Base-by-base conservation (phyloP, 2,888 invertebrate species). In the Cantharis rustica region DNA sequence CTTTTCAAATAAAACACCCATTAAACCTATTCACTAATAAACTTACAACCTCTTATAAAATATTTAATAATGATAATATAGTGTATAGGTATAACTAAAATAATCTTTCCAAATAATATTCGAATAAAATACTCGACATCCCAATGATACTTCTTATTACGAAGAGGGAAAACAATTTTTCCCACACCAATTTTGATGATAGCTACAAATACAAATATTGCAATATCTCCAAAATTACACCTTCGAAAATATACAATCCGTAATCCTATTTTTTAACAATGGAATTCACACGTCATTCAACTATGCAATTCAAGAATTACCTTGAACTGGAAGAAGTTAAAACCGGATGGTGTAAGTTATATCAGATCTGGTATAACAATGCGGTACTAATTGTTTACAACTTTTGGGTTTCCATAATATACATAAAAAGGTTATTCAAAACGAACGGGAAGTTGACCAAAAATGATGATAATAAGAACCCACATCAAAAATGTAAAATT, bases 271-370 rank as follows among this genome's bases (percentile, higher is more conserved):
- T 73, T 68, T 61, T 68, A 73, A 73, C 73, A 73, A 73, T 73
- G 68, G 68, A 72, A 68, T 73, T 73, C 68, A 68, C 73, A 73
- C 68, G 73, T 73, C 73, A 73, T 68, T 73, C 73, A 73, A 61
- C 68, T 73, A 73, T 73, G 73, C 73, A 73, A 68, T 73, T 73
- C 27, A 27, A 73, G 68, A 31, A n/a, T 31, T 31, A 73, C 73
- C 73, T 73, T 73, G 73, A 73, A 73, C 73, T 69, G 68, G 73
- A 23, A 16, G 61, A 68, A 68, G 68, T 68, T 73, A 73, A 73
- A 73, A 73, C 73, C 73, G 73, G 73, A 73, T 73, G 68, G 73
- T 62, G 10, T n/a, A 47, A 72, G 68, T 69, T 73, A 73, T 73
- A 73, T 73, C 73, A 69, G 73, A 69, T 68, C 73, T 68, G 27